Evolutionary conservation across 2,113 vertebrate genomes (phyloP).

Genomic region (Aldabrachelys gigantea): DNA sequence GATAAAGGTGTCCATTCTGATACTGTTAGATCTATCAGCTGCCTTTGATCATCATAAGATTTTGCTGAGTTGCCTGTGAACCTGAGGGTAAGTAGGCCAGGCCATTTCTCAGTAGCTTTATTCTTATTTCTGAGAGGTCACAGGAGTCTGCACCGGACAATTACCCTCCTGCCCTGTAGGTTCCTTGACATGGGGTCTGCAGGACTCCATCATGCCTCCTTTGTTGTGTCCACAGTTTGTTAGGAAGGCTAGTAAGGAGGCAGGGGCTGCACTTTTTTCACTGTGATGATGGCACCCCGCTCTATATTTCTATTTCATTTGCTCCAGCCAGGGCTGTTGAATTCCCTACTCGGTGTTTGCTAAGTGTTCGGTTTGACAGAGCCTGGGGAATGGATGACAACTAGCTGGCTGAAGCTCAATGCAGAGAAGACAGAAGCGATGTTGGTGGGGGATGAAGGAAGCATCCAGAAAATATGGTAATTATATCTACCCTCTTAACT

Average conservation of each 20-base stretch:
- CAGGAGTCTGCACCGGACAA: background rate
- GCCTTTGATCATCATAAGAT: rapidly evolving
- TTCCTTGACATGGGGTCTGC: rapidly evolving
- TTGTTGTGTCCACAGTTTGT: background rate
- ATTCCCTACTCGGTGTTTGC: background rate
- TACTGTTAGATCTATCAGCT: background rate
- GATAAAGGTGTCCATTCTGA: background rate
- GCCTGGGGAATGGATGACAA: background rate
- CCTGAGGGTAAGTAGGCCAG: background rate
- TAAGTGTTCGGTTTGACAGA: background rate
- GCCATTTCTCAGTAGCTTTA: background rate
- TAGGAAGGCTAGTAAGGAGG: background rate
- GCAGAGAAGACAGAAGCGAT: background rate
- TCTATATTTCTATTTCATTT: background rate
- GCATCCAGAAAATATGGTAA: background rate
- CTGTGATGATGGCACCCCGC: background rate
- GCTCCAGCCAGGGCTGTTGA: background rate
- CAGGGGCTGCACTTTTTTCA: background rate
- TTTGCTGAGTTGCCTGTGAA: background rate
- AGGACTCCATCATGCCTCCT: background rate
- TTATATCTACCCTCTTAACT: background rate
- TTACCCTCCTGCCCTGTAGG: background rate
- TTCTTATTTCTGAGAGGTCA: background rate
- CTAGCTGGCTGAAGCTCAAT: background rate
- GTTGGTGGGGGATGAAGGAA: background rate